Evolutionary conservation across 1,140 invertebrate species (phyloP).

Genomic region (Drosophila sproati): DNA sequence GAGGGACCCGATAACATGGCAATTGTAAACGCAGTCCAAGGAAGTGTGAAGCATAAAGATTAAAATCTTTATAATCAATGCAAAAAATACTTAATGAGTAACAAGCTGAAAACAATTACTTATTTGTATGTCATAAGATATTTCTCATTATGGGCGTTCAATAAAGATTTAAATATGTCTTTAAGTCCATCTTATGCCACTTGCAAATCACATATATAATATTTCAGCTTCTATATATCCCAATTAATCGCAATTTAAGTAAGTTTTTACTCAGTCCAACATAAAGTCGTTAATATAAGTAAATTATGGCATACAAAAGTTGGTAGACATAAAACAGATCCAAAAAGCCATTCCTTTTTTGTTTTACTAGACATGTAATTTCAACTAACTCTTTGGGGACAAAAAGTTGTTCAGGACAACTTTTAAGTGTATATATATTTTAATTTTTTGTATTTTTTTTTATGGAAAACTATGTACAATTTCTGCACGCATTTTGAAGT

Average conservation of each 20-base stretch:
- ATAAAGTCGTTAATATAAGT: no score
- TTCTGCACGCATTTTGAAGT: constrained; percentile 79
- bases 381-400: neutral
- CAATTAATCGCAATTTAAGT: no score
- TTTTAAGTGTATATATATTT: constrained; percentile 52
- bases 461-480: constrained; percentile 48
- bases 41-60: constrained; percentile 31
- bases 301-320: no score
- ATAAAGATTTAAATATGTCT: no score
- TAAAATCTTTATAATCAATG: constrained; percentile 27
- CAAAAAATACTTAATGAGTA: constrained; percentile 1
- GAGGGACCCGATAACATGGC: constrained; percentile 33
- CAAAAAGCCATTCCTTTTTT: neutral
- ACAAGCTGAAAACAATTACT: neutral
- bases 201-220: no score
- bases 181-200: no score
- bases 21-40: constrained; percentile 7
- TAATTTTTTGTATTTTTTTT: neutral
- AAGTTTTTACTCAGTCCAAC: no score
- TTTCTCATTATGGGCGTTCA: no score
- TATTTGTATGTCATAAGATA: no score
- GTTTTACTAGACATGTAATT: neutral
- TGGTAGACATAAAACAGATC: neutral
- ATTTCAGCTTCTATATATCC: no score
- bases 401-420: constrained; percentile 65